Conservation (phyloP, 2,113 vertebrate genomes). For the Passer montanus region DNA sequence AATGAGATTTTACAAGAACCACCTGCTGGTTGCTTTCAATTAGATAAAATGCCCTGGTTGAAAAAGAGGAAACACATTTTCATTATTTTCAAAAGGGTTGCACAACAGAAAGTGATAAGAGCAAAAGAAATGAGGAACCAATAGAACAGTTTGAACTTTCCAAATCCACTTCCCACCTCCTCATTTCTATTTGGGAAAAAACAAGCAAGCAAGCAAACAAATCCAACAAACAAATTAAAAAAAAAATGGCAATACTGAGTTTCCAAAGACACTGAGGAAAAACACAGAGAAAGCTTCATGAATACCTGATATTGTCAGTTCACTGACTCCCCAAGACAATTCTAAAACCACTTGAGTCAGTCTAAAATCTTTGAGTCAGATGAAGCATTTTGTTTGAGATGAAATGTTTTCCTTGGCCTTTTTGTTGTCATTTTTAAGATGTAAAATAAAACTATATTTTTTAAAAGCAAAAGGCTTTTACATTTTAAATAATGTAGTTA, state of each 20-base stretch:
- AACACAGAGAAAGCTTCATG: not conserved
- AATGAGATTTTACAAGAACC: constrained; percentile 41
- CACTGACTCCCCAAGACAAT: not conserved
- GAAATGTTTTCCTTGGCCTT: not conserved
- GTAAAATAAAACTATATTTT: not conserved
- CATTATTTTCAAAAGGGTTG: constrained; percentile 9
- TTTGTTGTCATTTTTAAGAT: not conserved
- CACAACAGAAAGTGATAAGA: not conserved
- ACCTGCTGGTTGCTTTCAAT: constrained; percentile 48
- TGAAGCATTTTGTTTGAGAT: not conserved
- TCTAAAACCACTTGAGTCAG: not conserved
- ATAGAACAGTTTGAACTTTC: not conserved
- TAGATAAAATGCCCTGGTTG: constrained; percentile 27
- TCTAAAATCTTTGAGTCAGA: not conserved
- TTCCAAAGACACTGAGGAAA: not conserved
- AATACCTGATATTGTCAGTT: not conserved
- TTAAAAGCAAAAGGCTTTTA: accelerated
- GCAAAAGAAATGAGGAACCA: not conserved
- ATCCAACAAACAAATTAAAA: not conserved
- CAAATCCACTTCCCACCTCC: not conserved
- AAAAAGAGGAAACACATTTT: not conserved
- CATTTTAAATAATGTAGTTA: not conserved
- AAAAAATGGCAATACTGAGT: not conserved
- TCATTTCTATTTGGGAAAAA: not conserved
- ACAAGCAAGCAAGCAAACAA: not conserved